Evolutionary conservation across 2,797 vertebrate genomes (phyloP).

Genomic region (Pseudotriccus pelzelni): DNA sequence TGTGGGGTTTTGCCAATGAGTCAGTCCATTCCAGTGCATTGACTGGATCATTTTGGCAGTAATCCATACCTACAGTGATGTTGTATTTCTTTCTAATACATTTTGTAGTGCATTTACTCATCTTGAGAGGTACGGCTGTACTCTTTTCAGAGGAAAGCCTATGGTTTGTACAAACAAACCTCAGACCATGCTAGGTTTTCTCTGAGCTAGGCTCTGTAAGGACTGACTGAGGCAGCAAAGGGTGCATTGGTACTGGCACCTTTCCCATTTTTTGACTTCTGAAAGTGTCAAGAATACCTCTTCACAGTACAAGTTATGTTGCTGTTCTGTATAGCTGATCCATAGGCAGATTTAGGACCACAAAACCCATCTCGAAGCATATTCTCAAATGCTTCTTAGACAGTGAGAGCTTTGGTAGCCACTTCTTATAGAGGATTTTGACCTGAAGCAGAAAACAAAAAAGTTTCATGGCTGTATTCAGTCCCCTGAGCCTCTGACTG

Average conservation of each 20-base stretch:
- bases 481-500: neutral
- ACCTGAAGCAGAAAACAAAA: accelerated
- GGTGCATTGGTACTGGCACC: neutral
- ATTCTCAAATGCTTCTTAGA: neutral
- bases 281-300: neutral
- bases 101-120: neutral
- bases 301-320: neutral
- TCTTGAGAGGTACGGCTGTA: neutral
- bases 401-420: neutral
- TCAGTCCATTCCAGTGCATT: neutral
- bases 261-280: neutral
- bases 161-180: neutral
- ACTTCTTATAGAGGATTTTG: neutral
- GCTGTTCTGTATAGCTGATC: neutral
- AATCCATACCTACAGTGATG: neutral
- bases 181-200: neutral
- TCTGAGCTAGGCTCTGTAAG: neutral
- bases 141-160: neutral
- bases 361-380: neutral
- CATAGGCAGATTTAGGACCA: neutral
- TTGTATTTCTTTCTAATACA: neutral
- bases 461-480: neutral
- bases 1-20: slow-evolving; percentile 17
- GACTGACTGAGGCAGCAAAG: neutral
- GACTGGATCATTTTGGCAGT: slow-evolving; percentile 16